phyloP scores from a whole-genome alignment of 2,113 vertebrate genomes.

The Caloenas nicobarica region DNA sequence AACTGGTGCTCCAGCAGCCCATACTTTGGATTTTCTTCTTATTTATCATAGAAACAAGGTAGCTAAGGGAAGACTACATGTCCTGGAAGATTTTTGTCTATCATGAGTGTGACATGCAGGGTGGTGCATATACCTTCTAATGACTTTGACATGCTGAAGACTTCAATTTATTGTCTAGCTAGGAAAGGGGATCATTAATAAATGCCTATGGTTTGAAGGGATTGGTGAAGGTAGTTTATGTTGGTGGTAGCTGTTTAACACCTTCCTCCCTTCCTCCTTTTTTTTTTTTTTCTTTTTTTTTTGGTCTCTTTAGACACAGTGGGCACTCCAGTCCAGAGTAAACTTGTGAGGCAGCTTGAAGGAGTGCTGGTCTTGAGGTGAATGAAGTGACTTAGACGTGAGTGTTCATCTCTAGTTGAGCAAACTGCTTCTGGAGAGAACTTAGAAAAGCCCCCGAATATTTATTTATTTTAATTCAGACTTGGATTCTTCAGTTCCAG shows the following conservation, averaged over 20 bases:
- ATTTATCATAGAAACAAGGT: neutral
- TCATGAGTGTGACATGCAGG: neutral
- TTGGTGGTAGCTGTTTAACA: neutral
- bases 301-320: neutral
- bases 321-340: neutral
- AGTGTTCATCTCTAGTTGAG: neutral
- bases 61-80: neutral
- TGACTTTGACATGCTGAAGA: neutral
- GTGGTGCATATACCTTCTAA: neutral
- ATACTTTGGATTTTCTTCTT: neutral
- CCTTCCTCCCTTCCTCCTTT: no score
- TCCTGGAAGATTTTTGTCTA: neutral
- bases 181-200: neutral
- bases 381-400: neutral
- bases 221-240: neutral
- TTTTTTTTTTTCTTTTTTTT: neutral
- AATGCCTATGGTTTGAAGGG: neutral
- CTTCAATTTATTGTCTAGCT: neutral
- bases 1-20: neutral
- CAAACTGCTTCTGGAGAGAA: neutral
- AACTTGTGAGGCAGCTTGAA: neutral
- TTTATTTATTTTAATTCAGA: neutral
- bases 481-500: neutral
- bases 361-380: neutral
- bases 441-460: neutral